Evolutionary conservation across 1,140 invertebrate genomes (phyloP), one percentile per base, ranked within the genome.

Genomic region (Trypoxylus dichotomus): DNA sequence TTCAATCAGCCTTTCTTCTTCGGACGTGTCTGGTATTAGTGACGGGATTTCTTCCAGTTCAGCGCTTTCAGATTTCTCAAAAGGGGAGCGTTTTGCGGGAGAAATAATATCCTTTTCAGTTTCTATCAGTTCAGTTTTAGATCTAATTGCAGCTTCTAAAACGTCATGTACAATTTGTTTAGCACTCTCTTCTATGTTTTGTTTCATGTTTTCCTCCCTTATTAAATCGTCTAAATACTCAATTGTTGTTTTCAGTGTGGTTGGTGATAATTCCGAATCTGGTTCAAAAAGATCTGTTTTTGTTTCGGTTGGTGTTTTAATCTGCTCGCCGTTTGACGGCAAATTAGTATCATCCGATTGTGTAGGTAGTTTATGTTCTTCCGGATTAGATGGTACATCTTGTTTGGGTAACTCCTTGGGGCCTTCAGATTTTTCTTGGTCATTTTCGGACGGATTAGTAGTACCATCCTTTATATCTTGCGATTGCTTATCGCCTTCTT

Each of bases 41-140:
- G 41, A 10, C 2, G 72, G 72, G 21, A 74, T 24, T 41, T 74
- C 72, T n/a, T 42, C 1, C 10, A 41, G 1, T 13, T 37, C 37
- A 6, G 1, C 63, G 32, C 54, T 76, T 41, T 78, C 19, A 25
- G 7, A 83, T 86, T 29, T 54, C 77, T 41, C 24, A 27, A 68
- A 10, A 29, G 81, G 82, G 6, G 85, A 80, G 82, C 32, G 5
- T 83, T 76, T 1, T 25, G 78, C 76, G 6, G 83, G 80, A 77
- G 85, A 84, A 29, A 79, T 79, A 60, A 74, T 79, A 63, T 79
- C 58, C 43, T 71, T 60, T 54, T 58, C 21, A 3, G n/a, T n/a
- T n/a, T n/a, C n/a, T n/a, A n/a, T n/a, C n/a, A n/a, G n/a, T n/a
- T n/a, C n/a, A n/a, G 43, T 47, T 60, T 54, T 27, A 15, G 43